A percentile compares a stretch with the other conserved stretches of the same genome.
These are phyloP conservation scores for Poeciliopsis paucimaculata DNA, from an alignment of 2,797 vertebrate species.

Conservation along the genomic window DNA sequence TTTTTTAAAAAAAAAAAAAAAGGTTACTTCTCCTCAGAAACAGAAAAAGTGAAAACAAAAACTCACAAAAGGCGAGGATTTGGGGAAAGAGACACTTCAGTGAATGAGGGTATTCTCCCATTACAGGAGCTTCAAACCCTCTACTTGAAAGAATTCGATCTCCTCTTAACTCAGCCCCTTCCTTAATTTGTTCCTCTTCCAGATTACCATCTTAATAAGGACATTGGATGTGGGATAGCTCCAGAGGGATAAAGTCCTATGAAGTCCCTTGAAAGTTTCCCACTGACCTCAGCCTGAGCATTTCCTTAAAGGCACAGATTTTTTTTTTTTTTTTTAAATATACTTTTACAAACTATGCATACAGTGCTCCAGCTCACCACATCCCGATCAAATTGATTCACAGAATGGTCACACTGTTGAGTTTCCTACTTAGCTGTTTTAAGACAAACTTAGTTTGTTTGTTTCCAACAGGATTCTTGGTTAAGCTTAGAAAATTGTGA, in stretches of 20 bases:
- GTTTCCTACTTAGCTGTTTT: background rate
- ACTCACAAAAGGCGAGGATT: conserved; percentile 17
- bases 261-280: background rate
- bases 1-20: too few relatives aligned
- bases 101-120: background rate
- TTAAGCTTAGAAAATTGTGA: too few relatives aligned
- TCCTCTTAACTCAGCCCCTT: conserved; percentile 44
- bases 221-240: conserved; percentile 32
- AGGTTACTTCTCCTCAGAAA: background rate
- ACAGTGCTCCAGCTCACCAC: background rate
- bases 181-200: conserved; percentile 38
- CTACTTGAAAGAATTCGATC: conserved; percentile 32
- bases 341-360: background rate
- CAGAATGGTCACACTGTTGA: background rate
- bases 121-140: conserved; percentile 39
- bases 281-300: background rate
- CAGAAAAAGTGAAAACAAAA: background rate
- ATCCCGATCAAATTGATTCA: background rate
- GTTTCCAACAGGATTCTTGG: too few relatives aligned
- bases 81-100: conserved; percentile 32
- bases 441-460: background rate
- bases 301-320: conserved; percentile 4
- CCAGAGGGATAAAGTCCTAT: conserved; percentile 14
- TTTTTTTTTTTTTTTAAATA: background rate
- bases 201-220: conserved; percentile 59